phyloP scores from a whole-genome alignment of 2,113 vertebrate species.

The Lophochroa leadbeateri region DNA sequence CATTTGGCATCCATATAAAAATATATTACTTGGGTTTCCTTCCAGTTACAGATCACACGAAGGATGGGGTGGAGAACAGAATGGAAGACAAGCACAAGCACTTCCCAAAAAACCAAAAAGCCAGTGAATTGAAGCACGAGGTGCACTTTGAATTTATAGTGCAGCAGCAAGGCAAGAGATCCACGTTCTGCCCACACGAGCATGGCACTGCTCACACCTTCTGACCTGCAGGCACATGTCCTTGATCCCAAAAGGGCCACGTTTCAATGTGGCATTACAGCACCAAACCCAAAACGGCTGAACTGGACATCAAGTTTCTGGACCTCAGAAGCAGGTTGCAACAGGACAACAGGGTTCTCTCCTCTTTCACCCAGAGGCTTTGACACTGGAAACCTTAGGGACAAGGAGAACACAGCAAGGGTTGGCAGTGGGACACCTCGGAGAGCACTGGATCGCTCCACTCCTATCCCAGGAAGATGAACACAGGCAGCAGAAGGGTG shows the following conservation, averaged over 20 bases:
- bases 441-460: background rate
- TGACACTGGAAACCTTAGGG: rapidly evolving
- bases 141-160: background rate
- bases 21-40: conserved; percentile 25
- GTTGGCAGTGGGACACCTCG: background rate
- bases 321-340: background rate
- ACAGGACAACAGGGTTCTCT: rapidly evolving
- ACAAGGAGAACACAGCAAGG: background rate
- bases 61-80: background rate
- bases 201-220: background rate
- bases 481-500: background rate
- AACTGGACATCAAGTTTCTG: background rate
- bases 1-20: conserved; percentile 42
- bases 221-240: background rate
- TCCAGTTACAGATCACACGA: background rate
- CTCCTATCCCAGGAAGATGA: background rate
- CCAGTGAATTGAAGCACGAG: background rate
- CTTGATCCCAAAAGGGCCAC: background rate
- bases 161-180: background rate
- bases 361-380: background rate
- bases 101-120: background rate
- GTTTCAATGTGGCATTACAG: background rate
- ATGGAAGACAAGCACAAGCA: background rate
- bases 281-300: background rate
- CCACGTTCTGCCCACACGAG: background rate